Percentiles rank a stretch among this genome's conserved stretches.
These are phyloP conservation scores for Bombyx mandarina DNA, from an alignment of 1,140 invertebrate genomes.

Conservation along the genomic window DNA sequence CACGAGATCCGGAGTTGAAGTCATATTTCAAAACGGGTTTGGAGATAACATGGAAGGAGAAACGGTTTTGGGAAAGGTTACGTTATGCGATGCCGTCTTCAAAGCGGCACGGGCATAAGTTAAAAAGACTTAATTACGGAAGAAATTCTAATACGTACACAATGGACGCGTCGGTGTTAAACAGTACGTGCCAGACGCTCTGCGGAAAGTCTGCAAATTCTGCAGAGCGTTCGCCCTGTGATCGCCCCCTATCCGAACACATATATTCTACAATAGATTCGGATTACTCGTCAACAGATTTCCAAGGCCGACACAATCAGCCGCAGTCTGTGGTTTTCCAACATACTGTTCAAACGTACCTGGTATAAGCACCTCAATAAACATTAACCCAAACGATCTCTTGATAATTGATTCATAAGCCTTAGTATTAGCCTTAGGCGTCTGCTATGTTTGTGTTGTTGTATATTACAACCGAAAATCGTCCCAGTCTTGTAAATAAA, in stretches of 20 bases:
- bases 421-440: constrained; percentile 36
- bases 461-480: constrained; percentile 29
- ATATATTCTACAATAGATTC: constrained; percentile 90
- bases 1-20: constrained; percentile 88
- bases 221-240: constrained; percentile 67
- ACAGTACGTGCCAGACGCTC: constrained; percentile 69
- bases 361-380: constrained; percentile 47
- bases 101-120: constrained; percentile 74
- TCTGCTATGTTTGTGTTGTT: constrained; percentile 43
- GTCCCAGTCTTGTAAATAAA: constrained; percentile 55
- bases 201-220: constrained; percentile 59
- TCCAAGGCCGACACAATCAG: constrained; percentile 54
- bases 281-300: constrained; percentile 75
- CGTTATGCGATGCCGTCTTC: constrained; percentile 87
- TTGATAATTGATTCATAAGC: constrained; percentile 37
- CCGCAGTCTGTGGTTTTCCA: constrained; percentile 57
- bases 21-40: constrained; percentile 91
- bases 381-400: constrained; percentile 40
- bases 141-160: constrained; percentile 74
- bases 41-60: constrained; percentile 88
- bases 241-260: constrained; percentile 83
- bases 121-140: constrained; percentile 73
- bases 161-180: constrained; percentile 73
- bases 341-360: constrained; percentile 68
- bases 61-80: constrained; percentile 92